phyloP scores from a whole-genome alignment of 2,888 invertebrate genomes.

The Stenchaetothrips biformis region DNA sequence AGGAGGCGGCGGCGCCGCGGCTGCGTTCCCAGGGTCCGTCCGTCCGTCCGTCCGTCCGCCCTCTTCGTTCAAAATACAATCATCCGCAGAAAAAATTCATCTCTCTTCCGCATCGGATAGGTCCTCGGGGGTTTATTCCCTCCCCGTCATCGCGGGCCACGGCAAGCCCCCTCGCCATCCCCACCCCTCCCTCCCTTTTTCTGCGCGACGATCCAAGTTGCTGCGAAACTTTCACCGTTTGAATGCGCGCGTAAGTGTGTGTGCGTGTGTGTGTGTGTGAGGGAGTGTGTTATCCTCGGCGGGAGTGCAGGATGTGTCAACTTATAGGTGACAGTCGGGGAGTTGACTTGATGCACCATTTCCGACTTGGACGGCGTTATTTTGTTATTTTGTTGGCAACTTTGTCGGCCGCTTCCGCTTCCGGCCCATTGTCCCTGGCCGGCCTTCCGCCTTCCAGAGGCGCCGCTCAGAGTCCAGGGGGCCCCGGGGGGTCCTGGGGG shows the following conservation, averaged over 20 bases:
- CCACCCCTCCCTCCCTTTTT: neutral
- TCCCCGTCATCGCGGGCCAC: neutral
- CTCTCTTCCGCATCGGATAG: constrained; percentile 1
- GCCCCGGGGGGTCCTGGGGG: neutral
- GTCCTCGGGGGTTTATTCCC: neutral
- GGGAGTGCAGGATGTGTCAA: constrained; percentile 18
- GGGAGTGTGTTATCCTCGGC: neutral
- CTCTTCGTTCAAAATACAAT: constrained; percentile 12
- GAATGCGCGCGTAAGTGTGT: neutral
- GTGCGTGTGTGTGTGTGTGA: neutral
- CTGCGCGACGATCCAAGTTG: neutral
- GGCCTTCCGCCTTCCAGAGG: neutral
- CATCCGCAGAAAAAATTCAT: neutral
- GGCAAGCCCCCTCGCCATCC: neutral
- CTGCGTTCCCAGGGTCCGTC: neutral
- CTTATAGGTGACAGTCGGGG: neutral
- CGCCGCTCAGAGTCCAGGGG: neutral
- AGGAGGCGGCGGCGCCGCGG: neutral
- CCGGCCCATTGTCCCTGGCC: too few species aligned
- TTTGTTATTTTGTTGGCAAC: neutral
- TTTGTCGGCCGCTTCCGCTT: too few species aligned
- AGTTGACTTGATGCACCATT: constrained; percentile 15
- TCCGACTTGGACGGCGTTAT: constrained; percentile 13
- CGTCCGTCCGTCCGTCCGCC: neutral
- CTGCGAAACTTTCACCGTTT: neutral